A percentile compares a stretch with the other conserved stretches of the same genome.
phyloP scores from a whole-genome alignment of 2,797 vertebrate genomes.

The Sciurus vulgaris region DNA sequence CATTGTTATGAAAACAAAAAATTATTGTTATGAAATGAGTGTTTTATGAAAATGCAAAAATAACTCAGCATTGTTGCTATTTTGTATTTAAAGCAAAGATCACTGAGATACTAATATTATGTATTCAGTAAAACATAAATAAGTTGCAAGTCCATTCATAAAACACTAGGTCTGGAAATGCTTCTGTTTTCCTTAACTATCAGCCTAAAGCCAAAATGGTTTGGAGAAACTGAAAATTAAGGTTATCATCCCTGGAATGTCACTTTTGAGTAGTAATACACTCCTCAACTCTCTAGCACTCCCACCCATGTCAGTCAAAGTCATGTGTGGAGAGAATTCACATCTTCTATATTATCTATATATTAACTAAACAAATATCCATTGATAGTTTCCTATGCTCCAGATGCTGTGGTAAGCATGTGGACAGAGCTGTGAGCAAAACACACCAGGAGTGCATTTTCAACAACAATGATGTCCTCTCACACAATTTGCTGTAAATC shows the following conservation, averaged over 20 bases:
- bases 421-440: not conserved
- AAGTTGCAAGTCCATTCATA: not conserved
- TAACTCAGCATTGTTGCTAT: not conserved
- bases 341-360: not conserved
- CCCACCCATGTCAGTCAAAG: not conserved
- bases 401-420: not conserved
- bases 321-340: not conserved
- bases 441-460: not conserved
- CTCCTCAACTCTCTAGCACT: not conserved
- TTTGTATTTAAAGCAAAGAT: conserved; percentile 54
- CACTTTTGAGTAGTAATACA: not conserved
- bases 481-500: not conserved
- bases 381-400: not conserved
- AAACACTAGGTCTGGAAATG: not conserved
- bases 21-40: no score
- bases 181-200: conserved; percentile 1
- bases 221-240: not conserved
- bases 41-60: conserved; percentile 36
- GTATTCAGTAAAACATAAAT: conserved; percentile 38
- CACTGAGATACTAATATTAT: not conserved
- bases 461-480: not conserved
- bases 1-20: not conserved
- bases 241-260: not conserved
- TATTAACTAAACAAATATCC: not conserved
- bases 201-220: not conserved